Evolutionary conservation across 2,888 invertebrate species (phyloP).

Genomic region (Drosophila histrio): DNA sequence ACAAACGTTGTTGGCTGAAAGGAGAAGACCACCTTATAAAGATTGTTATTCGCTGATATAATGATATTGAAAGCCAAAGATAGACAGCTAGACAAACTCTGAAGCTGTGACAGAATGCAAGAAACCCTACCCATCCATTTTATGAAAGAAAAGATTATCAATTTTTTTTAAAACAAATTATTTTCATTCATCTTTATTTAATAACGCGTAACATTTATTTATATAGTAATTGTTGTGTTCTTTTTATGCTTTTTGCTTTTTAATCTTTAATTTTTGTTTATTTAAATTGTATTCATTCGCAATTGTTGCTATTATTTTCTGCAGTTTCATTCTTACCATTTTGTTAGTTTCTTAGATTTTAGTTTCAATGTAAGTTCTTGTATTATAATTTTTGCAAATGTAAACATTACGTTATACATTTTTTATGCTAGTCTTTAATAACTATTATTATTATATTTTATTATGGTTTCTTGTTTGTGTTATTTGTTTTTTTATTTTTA

Average conservation of each 20-base stretch:
- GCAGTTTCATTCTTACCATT: constrained; percentile 34
- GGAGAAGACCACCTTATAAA: no score
- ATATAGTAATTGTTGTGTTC: constrained; percentile 82
- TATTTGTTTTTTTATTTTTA: constrained; percentile 39
- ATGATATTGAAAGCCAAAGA: no score
- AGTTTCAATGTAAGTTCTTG: constrained; percentile 35
- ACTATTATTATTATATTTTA: constrained; percentile 18
- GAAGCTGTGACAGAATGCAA: no score
- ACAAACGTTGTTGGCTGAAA: no score
- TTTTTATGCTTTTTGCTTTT: constrained; percentile 47
- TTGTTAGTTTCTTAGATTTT: constrained; percentile 23
- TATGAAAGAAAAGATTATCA: not conserved
- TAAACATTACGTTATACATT: constrained; percentile 58
- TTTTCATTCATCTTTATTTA: constrained; percentile 86
- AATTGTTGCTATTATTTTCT: constrained; percentile 63
- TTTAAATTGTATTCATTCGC: constrained; percentile 61
- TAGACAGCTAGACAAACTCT: no score
- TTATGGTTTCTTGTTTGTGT: constrained; percentile 39
- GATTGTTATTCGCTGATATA: no score
- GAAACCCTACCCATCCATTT: not conserved
- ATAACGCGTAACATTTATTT: constrained; percentile 89
- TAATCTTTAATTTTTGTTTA: constrained; percentile 32
- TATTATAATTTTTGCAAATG: constrained; percentile 40
- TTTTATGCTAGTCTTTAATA: constrained; percentile 35
- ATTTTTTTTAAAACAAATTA: constrained; percentile 84